Evolutionary conservation across 92 coral and sea anemone species (phyloP).

Genomic region (Porites cylindrica): DNA sequence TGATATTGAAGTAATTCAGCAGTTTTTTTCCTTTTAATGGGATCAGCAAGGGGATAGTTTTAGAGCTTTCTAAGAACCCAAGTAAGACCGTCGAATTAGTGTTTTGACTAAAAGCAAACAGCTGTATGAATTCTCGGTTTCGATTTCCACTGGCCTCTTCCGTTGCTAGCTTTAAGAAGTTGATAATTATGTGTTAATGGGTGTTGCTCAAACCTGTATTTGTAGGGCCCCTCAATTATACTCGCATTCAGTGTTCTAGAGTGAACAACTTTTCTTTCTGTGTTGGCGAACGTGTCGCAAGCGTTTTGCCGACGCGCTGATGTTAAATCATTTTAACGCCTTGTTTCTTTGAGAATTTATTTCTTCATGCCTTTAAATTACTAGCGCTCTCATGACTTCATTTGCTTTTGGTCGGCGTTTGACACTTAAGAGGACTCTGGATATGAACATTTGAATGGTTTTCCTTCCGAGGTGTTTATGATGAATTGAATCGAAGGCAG

Average conservation of each 20-base stretch:
- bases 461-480: conserved; percentile 1
- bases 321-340: background rate
- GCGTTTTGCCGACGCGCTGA: background rate
- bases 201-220: background rate
- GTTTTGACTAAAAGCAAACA: too few relatives aligned
- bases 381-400: background rate
- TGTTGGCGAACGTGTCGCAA: background rate
- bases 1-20: too few relatives aligned
- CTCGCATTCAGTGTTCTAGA: conserved; percentile 11
- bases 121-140: too few relatives aligned
- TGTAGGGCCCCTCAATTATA: background rate
- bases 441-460: conserved; percentile 37
- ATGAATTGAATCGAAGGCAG: conserved; percentile 17
- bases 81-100: too few relatives aligned
- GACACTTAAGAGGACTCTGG: conserved; percentile 35
- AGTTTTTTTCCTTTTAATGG: too few relatives aligned
- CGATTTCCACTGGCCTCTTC: too few relatives aligned
- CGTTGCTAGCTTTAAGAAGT: background rate
- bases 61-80: too few relatives aligned
- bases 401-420: background rate
- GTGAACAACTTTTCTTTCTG: conserved; percentile 2
- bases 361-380: background rate
- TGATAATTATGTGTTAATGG: conserved; percentile 5
- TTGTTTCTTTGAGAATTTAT: background rate
- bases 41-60: too few relatives aligned